Percentiles rank a stretch among this genome's conserved stretches.
Evolutionary conservation across 2,888 invertebrate species (phyloP).

Genomic region (Philopedon plagiatum): DNA sequence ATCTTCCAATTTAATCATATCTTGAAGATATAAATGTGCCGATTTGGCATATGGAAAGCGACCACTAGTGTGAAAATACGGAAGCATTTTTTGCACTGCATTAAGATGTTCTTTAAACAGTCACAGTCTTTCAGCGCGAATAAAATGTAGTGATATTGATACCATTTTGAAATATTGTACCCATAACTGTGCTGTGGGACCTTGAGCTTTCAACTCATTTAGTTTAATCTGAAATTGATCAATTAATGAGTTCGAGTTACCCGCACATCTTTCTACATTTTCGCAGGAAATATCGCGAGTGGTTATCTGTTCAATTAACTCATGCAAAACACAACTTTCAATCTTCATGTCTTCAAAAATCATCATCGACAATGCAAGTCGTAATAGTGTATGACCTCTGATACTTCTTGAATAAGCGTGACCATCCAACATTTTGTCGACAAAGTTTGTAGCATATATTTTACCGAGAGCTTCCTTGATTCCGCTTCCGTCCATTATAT

Average conservation of each 20-base stretch:
- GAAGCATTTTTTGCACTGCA: conserved; percentile 61
- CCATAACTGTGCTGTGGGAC: background rate
- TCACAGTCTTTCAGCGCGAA: conserved; percentile 64
- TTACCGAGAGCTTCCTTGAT: conserved; percentile 53
- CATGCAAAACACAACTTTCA: background rate
- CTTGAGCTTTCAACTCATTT: background rate
- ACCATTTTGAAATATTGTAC: background rate
- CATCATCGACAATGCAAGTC: background rate
- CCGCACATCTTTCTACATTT: background rate
- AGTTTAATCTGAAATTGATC: background rate
- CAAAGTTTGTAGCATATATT: conserved; percentile 55
- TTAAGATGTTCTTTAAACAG: conserved; percentile 64
- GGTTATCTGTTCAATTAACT: background rate
- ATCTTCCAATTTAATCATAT: conserved; percentile 48
- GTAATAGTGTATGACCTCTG: background rate
- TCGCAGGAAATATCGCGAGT: background rate
- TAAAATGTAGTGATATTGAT: conserved; percentile 53
- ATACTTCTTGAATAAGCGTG: conserved; percentile 53
- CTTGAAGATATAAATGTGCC: conserved; percentile 59
- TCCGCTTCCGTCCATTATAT: conserved; percentile 55
- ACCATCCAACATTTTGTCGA: conserved; percentile 60
- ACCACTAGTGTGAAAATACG: conserved; percentile 55
- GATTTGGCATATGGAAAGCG: conserved; percentile 57
- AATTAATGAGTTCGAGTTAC: background rate
- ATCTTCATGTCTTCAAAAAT: conserved; percentile 58